phyloP scores from a whole-genome alignment of 2,113 vertebrate genomes.

The Lanius ludovicianus region DNA sequence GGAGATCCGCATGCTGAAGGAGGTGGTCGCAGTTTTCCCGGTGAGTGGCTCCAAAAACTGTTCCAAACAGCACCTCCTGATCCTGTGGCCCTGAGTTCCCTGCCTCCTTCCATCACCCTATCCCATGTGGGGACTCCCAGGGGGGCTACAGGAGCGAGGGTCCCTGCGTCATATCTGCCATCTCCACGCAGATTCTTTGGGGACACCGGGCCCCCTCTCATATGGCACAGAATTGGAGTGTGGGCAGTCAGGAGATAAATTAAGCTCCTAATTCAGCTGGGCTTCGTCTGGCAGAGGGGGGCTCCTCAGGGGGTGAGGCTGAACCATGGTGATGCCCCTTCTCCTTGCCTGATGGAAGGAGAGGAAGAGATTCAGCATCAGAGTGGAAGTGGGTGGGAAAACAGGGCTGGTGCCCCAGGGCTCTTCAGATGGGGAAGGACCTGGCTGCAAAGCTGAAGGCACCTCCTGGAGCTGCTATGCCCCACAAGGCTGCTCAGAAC shows the following conservation, averaged over 20 bases:
- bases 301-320: neutral
- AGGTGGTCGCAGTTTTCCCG: slow-evolving; percentile 79
- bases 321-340: neutral
- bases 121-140: neutral
- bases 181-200: neutral
- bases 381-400: neutral
- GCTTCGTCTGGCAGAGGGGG: neutral
- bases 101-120: neutral
- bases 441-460: neutral
- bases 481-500: neutral
- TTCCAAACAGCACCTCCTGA: neutral
- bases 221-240: neutral
- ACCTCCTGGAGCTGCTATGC: fast-evolving
- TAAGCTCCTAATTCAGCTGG: neutral
- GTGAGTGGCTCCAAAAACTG: slow-evolving; percentile 70
- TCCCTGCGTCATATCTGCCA: neutral
- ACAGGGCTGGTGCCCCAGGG: neutral
- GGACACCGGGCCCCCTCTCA: fast-evolving
- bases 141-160: neutral
- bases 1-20: slow-evolving; percentile 91
- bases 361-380: neutral
- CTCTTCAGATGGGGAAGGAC: neutral
- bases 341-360: neutral
- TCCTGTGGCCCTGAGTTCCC: fast-evolving
- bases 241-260: neutral